Conservation (phyloP, 1,140 invertebrate genomes). For the Drosophila obscura region DNA sequence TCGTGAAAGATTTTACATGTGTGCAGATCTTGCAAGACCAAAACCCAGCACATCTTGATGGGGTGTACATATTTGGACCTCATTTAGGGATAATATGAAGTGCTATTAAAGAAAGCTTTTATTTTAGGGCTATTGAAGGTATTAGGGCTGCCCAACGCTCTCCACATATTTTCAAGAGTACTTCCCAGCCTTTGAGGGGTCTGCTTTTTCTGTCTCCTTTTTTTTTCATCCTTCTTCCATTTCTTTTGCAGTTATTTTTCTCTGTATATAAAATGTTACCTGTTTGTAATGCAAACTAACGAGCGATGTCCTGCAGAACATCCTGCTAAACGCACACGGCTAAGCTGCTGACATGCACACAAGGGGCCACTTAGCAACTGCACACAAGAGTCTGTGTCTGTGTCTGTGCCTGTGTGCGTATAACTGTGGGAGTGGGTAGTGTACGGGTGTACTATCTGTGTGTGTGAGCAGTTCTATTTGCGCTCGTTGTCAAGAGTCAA, state of each 20-base stretch:
- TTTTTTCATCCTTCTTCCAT: neutral
- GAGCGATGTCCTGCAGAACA: conserved; percentile 49
- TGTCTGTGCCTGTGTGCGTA: neutral
- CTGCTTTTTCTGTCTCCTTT: neutral
- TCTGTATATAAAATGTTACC: conserved; percentile 44
- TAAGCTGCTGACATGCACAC: conserved; percentile 48
- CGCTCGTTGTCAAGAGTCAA: conserved; percentile 74
- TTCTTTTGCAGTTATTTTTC: conserved; percentile 26
- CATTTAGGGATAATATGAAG: too few relatives aligned
- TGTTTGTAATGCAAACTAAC: conserved; percentile 55
- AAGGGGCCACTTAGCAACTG: conserved; percentile 65
- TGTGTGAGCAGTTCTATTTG: conserved; percentile 52
- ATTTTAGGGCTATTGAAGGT: too few relatives aligned
- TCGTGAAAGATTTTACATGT: too few relatives aligned
- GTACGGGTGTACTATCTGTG: neutral
- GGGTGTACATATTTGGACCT: too few relatives aligned
- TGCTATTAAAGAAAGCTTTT: too few relatives aligned
- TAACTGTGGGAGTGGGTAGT: neutral
- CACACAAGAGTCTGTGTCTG: conserved; percentile 15
- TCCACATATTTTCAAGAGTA: too few relatives aligned
- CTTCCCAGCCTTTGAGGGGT: too few relatives aligned
- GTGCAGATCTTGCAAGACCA: too few relatives aligned
- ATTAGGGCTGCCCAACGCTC: too few relatives aligned
- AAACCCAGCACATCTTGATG: too few relatives aligned
- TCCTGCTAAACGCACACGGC: conserved; percentile 10